Base-by-base conservation (phyloP, 1,140 invertebrate species). In the fruit fly (Drosophila melanogaster) region DNA sequence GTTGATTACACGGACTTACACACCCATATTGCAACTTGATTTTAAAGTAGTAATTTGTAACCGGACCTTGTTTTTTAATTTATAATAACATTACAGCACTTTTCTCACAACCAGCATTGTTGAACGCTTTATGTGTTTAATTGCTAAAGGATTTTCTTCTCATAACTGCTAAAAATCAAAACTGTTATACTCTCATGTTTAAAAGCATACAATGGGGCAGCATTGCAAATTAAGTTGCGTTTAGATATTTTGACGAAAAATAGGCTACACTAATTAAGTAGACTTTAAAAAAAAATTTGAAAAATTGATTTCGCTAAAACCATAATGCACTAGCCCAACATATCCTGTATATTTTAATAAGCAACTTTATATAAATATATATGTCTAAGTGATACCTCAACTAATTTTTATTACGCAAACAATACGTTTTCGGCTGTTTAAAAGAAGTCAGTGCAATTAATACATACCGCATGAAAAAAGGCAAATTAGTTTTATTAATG, bases 121-220 rank as follows among this genome's bases (percentile, higher is more conserved):
- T 30, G 7, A 7, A 30, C 7, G 8, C 7, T 2, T 30, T 37
- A 4, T 38, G 4, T 15, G 2, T 2, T 8, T 3, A 0, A 14
- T 14, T n/a, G 5, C 8, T 4, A 15, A 26, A 47, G 46, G 46
- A 50, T 15, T 12, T 51, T 24, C 2, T n/a, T 43, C 1, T 6
- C 11, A 4, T 2, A 4, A 0, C 11, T 6, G 8, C 12, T 22
- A 7, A 11, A 1, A 0, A 6, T 14, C 1, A 12, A 38, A 79
- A 69, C 51, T 79, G 77, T 79, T 79, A 79, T 79, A 79, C 77
- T n/a, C 4, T 0, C 0, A 4, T n/a, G 0, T 46, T 30, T 15
- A 30, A 30, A 3, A 33, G 77, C 61, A 79, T 79, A 79, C 1
- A 11, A 43, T 59, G 44, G 0, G 38, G 77, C 7, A 14, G 0